A percentile compares a stretch with the other conserved stretches of the same genome.
Evolutionary conservation across 2,888 invertebrate species (phyloP).

Genomic region (Thecocarcelia acutangulata): DNA sequence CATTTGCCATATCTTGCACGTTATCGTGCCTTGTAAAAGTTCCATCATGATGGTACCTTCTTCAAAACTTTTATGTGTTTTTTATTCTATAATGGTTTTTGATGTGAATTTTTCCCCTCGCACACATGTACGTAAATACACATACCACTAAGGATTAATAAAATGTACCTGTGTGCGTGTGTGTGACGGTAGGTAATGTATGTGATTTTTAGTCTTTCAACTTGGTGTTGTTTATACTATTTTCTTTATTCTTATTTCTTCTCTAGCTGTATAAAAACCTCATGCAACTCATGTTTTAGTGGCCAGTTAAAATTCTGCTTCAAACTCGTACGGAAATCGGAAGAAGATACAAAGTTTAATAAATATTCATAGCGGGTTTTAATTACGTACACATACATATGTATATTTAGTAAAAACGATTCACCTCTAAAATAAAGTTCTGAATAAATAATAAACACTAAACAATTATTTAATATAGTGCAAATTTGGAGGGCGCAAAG

Average conservation of each 20-base stretch:
- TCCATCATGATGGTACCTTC: constrained; percentile 36
- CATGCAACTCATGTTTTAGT: constrained; percentile 73
- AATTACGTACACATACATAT: too few species aligned
- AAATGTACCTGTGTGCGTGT: constrained; percentile 27
- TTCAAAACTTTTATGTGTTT: constrained; percentile 11
- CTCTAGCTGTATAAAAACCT: constrained; percentile 76
- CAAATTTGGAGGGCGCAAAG: neutral
- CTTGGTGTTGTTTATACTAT: constrained; percentile 36
- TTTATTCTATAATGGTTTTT: constrained; percentile 48
- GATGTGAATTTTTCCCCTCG: constrained; percentile 1
- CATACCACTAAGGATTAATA: constrained; percentile 11
- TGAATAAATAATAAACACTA: too few species aligned
- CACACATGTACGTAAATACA: constrained; percentile 21
- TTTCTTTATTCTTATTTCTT: constrained; percentile 13
- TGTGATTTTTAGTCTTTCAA: constrained; percentile 67
- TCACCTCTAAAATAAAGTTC: too few species aligned
- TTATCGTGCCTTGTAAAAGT: constrained; percentile 46
- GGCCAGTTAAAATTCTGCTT: constrained; percentile 64
- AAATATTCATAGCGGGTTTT: constrained; percentile 39
- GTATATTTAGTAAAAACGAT: too few species aligned
- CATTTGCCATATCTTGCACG: constrained; percentile 39
- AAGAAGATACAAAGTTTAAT: constrained; percentile 42
- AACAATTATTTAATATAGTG: too few species aligned
- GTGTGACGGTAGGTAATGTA: constrained; percentile 34
- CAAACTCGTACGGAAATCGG: constrained; percentile 62